A percentile compares a stretch with the other conserved stretches of the same genome.
Conservation (phyloP, 2,113 vertebrate genomes). For the Micromys minutus region DNA sequence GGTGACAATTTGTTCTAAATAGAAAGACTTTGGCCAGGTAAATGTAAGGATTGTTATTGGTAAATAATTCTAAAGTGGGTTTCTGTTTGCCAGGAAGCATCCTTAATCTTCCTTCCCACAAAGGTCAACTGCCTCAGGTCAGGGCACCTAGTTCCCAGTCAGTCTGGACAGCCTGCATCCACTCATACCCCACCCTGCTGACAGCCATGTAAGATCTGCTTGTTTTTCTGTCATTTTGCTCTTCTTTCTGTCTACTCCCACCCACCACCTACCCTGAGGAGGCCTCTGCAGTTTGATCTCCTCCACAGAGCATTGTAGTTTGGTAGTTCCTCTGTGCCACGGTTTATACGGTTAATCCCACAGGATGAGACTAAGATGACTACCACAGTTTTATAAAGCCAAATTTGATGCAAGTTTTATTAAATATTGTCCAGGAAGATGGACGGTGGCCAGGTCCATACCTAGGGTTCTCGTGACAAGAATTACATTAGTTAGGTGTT, state of each 20-base stretch:
- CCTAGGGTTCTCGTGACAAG: background rate
- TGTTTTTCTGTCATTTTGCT: background rate
- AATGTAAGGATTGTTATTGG: background rate
- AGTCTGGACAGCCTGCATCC: background rate
- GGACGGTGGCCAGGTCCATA: background rate
- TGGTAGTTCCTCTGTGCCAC: background rate
- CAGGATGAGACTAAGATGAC: background rate
- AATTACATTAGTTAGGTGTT: background rate
- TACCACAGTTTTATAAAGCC: background rate
- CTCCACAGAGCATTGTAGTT: background rate
- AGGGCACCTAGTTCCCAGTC: background rate
- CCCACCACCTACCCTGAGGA: background rate
- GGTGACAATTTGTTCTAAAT: background rate
- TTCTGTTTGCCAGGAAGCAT: background rate
- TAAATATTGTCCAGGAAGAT: background rate
- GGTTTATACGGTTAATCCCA: background rate
- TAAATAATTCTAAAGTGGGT: background rate
- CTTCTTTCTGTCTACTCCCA: background rate
- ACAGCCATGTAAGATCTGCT: background rate
- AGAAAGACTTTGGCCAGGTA: background rate
- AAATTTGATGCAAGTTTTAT: background rate
- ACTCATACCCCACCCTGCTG: background rate
- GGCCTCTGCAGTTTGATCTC: background rate
- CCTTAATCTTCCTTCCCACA: background rate
- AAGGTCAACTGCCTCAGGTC: background rate